A percentile compares a stretch with the other conserved stretches of the same genome.
Evolutionary conservation across 2,797 vertebrate species (phyloP).

Genomic region (Sebastes minor): DNA sequence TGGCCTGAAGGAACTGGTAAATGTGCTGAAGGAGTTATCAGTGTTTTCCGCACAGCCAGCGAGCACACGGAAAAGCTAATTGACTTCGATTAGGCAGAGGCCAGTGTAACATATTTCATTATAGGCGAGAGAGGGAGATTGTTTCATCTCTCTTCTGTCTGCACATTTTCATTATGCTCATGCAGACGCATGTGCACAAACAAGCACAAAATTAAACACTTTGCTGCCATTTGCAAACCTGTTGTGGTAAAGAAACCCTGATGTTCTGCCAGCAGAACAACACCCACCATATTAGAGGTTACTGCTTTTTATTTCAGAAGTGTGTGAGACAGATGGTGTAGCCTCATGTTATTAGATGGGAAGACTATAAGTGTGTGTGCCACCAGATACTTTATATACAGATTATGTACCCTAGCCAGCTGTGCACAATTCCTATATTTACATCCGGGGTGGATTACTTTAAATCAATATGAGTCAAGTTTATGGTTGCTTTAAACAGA

Average conservation of each 20-base stretch:
- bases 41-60: conserved; percentile 22
- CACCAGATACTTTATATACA: not conserved
- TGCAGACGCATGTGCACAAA: conserved; percentile 2
- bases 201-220: conserved; percentile 15
- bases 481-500: not conserved
- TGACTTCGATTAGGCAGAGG: conserved; percentile 65
- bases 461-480: conserved; percentile 4
- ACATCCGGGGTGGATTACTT: conserved; percentile 13
- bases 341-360: conserved; percentile 30
- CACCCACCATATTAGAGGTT: conserved; percentile 21
- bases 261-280: conserved; percentile 13
- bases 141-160: not conserved
- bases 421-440: conserved; percentile 14
- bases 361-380: not conserved
- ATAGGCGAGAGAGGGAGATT: not conserved
- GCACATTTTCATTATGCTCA: conserved; percentile 23
- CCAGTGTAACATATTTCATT: conserved; percentile 64
- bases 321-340: conserved; percentile 53
- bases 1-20: conserved; percentile 26
- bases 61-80: conserved; percentile 43
- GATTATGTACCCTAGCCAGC: conserved; percentile 2
- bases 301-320: conserved; percentile 46
- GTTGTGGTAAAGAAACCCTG: conserved; percentile 8
- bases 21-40: conserved; percentile 57
- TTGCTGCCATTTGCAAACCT: conserved; percentile 15